Evolutionary conservation across 2,888 invertebrate genomes (phyloP).

Genomic region (Euspilapteryx auroguttella): DNA sequence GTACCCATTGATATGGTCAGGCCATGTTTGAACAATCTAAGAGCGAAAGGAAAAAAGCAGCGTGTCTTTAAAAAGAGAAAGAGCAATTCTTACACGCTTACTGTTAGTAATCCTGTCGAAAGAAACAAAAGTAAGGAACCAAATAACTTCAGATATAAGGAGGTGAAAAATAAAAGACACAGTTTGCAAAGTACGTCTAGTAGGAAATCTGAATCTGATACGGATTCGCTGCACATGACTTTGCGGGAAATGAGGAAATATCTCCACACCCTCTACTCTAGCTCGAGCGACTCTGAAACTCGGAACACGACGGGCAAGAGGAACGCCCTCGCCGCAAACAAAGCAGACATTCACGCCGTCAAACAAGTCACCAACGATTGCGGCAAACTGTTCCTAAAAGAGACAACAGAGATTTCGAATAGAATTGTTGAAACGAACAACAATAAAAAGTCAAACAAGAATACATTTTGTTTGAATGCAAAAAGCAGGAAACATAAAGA

Average conservation of each 20-base stretch:
- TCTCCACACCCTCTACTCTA: slow-evolving; percentile 79
- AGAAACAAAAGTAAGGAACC: slow-evolving; percentile 25
- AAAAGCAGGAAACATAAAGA: slow-evolving; percentile 65
- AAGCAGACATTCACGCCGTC: slow-evolving; percentile 31
- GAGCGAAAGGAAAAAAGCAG: slow-evolving; percentile 38
- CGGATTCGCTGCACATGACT: slow-evolving; percentile 79
- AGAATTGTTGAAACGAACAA: slow-evolving; percentile 37
- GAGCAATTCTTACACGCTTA: slow-evolving; percentile 19
- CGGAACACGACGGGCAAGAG: slow-evolving; percentile 47
- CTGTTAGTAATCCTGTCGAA: slow-evolving; percentile 11
- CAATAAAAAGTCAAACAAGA: slow-evolving; percentile 50
- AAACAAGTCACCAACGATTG: slow-evolving; percentile 26
- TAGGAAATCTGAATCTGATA: slow-evolving; percentile 59
- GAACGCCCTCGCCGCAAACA: slow-evolving; percentile 44
- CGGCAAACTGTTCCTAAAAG: slow-evolving; percentile 24
- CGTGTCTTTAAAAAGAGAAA: slow-evolving; percentile 39
- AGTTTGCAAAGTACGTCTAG: slow-evolving; percentile 70
- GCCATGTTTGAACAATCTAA: slow-evolving; percentile 43
- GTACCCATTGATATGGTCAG: slow-evolving; percentile 81
- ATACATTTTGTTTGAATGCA: slow-evolving; percentile 60
- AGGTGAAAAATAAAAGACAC: slow-evolving; percentile 63
- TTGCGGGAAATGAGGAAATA: slow-evolving; percentile 83
- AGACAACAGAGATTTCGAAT: slow-evolving; percentile 26
- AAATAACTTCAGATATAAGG: slow-evolving; percentile 21
- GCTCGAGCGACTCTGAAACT: slow-evolving; percentile 68